Evolutionary conservation across 2,113 vertebrate species (phyloP).

Genomic region (Pristiophorus japonicus): DNA sequence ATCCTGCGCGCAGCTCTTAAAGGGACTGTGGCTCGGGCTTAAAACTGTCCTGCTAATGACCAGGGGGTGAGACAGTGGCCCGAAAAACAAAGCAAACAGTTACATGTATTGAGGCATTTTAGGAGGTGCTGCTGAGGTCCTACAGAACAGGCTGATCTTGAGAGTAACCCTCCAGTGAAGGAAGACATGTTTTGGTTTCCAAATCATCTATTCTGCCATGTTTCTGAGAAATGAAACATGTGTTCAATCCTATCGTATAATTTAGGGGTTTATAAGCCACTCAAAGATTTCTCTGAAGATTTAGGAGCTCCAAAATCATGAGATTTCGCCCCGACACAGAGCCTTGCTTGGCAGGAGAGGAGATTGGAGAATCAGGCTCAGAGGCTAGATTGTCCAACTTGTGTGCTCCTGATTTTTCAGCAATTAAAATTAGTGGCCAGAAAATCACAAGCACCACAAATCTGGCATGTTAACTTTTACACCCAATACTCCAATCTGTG

Average conservation of each 20-base stretch:
- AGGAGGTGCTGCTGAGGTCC: not conserved
- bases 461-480: not conserved
- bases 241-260: not conserved
- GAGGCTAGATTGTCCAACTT: not conserved
- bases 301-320: not conserved
- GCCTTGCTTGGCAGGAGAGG: not conserved
- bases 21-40: not conserved
- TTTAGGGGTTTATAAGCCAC: not conserved
- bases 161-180: not conserved
- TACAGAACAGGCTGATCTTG: not conserved
- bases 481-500: not conserved
- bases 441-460: not conserved
- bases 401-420: not conserved
- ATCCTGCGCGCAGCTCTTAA: not conserved
- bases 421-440: not conserved
- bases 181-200: not conserved
- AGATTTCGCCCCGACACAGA: not conserved
- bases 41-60: not conserved
- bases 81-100: not conserved
- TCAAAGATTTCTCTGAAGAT: not conserved
- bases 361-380: too few species aligned
- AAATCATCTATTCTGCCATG: not conserved
- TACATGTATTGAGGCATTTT: not conserved
- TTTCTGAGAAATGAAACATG: not conserved
- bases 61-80: not conserved